A percentile compares a stretch with the other conserved stretches of the same genome.
These are phyloP conservation scores for Pseudachorutes palmiensis DNA, from an alignment of 1,140 invertebrate genomes.

Conservation along the genomic window DNA sequence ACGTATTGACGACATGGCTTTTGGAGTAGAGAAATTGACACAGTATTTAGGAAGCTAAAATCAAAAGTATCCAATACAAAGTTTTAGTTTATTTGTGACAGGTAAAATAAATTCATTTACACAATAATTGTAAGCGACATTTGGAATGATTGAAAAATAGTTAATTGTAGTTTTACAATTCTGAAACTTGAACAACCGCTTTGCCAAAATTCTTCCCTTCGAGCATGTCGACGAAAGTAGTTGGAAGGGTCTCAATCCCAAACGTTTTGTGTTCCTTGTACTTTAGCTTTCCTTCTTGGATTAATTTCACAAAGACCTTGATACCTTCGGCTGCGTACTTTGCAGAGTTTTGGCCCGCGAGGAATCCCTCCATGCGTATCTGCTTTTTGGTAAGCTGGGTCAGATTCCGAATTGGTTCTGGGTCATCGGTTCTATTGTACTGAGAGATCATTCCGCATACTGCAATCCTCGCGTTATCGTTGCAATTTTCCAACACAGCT, in stretches of 20 bases:
- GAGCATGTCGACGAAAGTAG: slow-evolving; percentile 49
- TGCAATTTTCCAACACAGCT: slow-evolving; percentile 44
- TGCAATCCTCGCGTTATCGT: slow-evolving; percentile 42
- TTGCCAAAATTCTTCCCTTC: slow-evolving; percentile 10
- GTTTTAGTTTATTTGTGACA: too few species aligned
- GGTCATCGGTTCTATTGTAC: not conserved
- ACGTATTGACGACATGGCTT: too few species aligned
- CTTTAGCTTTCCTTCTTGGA: slow-evolving; percentile 41
- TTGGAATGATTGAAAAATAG: too few species aligned
- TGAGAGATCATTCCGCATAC: slow-evolving; percentile 44
- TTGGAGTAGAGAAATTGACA: too few species aligned
- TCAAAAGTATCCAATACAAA: too few species aligned
- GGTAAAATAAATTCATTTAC: too few species aligned
- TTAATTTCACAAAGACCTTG: not conserved
- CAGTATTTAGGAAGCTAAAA: too few species aligned
- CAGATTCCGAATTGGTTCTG: not conserved
- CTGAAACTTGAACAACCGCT: not conserved
- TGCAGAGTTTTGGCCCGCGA: not conserved
- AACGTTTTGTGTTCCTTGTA: slow-evolving; percentile 53
- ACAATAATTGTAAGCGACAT: too few species aligned
- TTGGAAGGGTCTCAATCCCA: slow-evolving; percentile 55
- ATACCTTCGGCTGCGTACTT: not conserved
- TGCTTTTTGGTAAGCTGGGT: slow-evolving; percentile 40
- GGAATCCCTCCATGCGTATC: slow-evolving; percentile 47
- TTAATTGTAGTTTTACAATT: slow-evolving; percentile 5